A percentile compares a stretch with the other conserved stretches of the same genome.
These are phyloP conservation scores for Drosophila nr. perissopoda DNA, from an alignment of 2,888 invertebrate species.

Conservation along the genomic window DNA sequence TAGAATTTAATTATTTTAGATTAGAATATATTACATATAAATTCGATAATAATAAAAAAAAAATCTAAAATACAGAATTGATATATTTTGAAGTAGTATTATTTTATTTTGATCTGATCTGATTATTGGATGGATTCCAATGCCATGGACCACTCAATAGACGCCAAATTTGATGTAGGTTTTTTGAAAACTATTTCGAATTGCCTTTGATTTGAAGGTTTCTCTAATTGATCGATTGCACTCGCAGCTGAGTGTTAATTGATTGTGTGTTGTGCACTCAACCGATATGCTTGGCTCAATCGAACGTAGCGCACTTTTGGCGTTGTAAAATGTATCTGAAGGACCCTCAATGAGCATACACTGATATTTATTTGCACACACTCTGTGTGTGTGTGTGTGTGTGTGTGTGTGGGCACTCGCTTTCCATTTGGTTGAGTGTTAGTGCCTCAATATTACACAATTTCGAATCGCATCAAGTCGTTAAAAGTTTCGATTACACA, in stretches of 20 bases:
- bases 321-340: constrained; percentile 72
- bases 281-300: constrained; percentile 62
- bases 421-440: constrained; percentile 72
- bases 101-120: not conserved
- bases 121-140: not conserved
- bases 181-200: not conserved
- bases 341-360: constrained; percentile 62
- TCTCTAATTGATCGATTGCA: constrained; percentile 12
- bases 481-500: constrained; percentile 82
- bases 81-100: not conserved
- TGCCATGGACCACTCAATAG: not conserved
- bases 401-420: constrained; percentile 30
- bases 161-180: not conserved
- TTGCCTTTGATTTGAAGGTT: not conserved
- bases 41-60: not conserved
- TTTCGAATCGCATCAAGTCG: constrained; percentile 81
- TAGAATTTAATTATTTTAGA: not conserved
- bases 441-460: constrained; percentile 79
- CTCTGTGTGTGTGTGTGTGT: constrained; percentile 17
- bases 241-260: constrained; percentile 28
- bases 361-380: constrained; percentile 66
- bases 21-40: not conserved
- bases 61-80: not conserved
- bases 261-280: constrained; percentile 43
- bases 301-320: constrained; percentile 52